Evolutionary conservation across 2,797 vertebrate genomes (phyloP).

Genomic region (Rhynchonycteris naso): DNA sequence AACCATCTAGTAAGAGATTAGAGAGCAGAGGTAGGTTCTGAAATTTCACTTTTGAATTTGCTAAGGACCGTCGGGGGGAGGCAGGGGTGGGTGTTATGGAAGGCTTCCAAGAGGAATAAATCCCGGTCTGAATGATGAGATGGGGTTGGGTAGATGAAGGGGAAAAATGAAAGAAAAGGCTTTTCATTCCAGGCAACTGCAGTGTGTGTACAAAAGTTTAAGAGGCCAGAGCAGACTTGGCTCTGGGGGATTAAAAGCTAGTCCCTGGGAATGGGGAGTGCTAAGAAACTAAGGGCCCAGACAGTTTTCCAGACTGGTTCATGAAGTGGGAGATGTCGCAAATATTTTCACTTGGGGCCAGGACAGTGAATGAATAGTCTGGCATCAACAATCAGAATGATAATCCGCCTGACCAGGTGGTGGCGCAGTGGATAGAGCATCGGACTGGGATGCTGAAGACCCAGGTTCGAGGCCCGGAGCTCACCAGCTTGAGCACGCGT

Average conservation of each 20-base stretch:
- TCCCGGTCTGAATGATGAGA: background rate
- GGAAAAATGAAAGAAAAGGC: background rate
- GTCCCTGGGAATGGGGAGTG: background rate
- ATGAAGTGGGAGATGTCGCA: too few species aligned
- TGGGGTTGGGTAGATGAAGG: background rate
- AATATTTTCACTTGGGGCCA: background rate
- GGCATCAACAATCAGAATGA: background rate
- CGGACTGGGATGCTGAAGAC: too few species aligned
- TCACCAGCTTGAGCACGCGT: too few species aligned
- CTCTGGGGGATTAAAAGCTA: background rate
- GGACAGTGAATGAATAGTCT: background rate
- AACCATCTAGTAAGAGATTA: background rate
- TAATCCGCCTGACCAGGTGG: too few species aligned
- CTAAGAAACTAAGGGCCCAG: background rate
- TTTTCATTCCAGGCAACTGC: background rate
- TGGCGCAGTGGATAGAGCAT: too few species aligned
- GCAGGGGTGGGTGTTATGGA: background rate
- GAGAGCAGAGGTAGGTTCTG: background rate
- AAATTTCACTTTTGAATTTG: conserved; percentile 1
- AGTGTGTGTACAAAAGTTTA: background rate
- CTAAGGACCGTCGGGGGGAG: background rate
- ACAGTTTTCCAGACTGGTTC: background rate
- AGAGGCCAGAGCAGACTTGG: background rate
- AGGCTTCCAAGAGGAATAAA: background rate
- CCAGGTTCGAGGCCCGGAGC: too few species aligned